phyloP scores from a whole-genome alignment of 2,797 vertebrate species.

The Mallotus villosus region DNA sequence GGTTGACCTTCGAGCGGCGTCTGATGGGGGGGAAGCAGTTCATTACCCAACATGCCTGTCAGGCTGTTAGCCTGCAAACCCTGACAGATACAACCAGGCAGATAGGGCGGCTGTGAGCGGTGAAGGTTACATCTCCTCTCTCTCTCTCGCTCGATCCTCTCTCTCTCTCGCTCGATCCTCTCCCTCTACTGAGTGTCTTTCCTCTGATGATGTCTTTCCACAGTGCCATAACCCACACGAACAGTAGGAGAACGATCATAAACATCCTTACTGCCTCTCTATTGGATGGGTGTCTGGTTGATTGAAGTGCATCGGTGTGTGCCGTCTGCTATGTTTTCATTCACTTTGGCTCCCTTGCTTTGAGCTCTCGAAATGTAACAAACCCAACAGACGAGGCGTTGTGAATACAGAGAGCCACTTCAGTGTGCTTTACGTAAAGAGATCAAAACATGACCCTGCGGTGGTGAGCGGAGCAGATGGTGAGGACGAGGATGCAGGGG shows the following conservation, averaged over 20 bases:
- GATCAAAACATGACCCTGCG: not conserved
- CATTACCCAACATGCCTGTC: slow-evolving; percentile 56
- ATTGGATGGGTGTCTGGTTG: too few relatives aligned
- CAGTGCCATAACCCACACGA: too few relatives aligned
- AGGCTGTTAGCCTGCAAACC: slow-evolving; percentile 34
- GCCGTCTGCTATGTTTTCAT: too few relatives aligned
- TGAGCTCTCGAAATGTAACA: too few relatives aligned
- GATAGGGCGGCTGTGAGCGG: slow-evolving; percentile 23
- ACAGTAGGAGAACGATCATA: too few relatives aligned
- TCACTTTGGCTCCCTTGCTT: too few relatives aligned
- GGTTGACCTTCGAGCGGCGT: slow-evolving; percentile 60
- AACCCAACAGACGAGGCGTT: too few relatives aligned
- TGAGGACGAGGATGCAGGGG: slow-evolving; percentile 33
- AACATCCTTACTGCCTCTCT: too few relatives aligned
- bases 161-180: not conserved
- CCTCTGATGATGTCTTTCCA: not conserved
- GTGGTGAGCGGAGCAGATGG: slow-evolving; percentile 58
- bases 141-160: not conserved
- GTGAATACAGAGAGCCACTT: too few relatives aligned
- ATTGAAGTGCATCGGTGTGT: too few relatives aligned
- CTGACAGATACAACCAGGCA: slow-evolving; percentile 44
- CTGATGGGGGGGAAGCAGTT: slow-evolving; percentile 49
- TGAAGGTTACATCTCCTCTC: not conserved
- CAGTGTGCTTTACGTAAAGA: not conserved
- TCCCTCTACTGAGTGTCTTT: not conserved